Base-by-base conservation (phyloP, 2,797 vertebrate genomes). In the Pyrocephalus nanus region DNA sequence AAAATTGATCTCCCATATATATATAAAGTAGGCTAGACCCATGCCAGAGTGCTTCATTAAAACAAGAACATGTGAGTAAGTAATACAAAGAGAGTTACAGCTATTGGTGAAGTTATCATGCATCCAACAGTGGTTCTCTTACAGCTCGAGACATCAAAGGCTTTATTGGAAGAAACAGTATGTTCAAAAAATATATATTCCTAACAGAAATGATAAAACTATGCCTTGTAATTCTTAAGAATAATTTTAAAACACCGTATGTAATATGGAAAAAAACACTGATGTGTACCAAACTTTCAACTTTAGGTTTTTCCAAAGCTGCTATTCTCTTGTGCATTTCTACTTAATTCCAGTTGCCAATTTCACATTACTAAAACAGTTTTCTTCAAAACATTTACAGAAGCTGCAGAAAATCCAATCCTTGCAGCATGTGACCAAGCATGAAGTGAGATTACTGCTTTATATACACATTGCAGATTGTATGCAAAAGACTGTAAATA, bases 401-500 rank as follows among this genome's bases (percentile, higher is more conserved):
- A 73, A 92, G 69, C 36, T 81, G 62, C 60, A 91, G 73, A 29
- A 85, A 94, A 88, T 73, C 26, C 54, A 91, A 57, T 75, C 54
- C 61, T 87, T 86, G n/a, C 11, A 23, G 67, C 43, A 53, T 15
- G 32, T 66, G 73, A 90, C 34, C 34, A 48, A 82, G 71, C 64
- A 94, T 70, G 60, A 82, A 81, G 51, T 75, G 69, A 91, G 55
- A 73, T 77, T 66, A 76, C 26, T 85, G 38, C 43, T 93, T 55
- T 61, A 61, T 47, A 75, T 16, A 55, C 62, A 83, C 19, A 15
- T 26, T 74, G 65, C 34, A 93, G 88, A 86, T 67, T 65, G 36
- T 53, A 90, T 67, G 74, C n/a, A 61, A 87, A 71, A 86, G 45
- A 81, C 83, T 60, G 60, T 47, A 93, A 96, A 95, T 66, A 93